Evolutionary conservation across 23 tunicate species (phyloP), one percentile per base, ranked within the genome.

Genomic region (Halocynthia aurantium): DNA sequence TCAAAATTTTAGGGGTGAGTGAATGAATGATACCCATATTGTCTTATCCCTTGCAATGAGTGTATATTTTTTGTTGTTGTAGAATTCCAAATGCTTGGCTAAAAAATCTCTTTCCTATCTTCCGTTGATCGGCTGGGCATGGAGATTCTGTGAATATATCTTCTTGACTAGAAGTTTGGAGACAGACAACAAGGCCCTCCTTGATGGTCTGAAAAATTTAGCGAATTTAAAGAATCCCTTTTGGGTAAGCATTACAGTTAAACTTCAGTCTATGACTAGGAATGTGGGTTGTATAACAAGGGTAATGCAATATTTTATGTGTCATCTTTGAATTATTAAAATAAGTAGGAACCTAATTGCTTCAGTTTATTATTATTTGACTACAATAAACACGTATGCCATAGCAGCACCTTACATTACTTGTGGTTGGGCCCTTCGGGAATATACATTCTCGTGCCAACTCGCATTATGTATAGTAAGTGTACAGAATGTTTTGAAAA

Each of bases 101-200:
- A 88, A 88, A 57, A 73, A 66, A 10, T 51, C 68, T 8, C 61
- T 88, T 6, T 62, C 72, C 49, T 92, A 86, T 54, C 61, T 92
- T 52, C 98, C 98, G 7, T 56, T 86, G 6, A 52, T 92, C 17
- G 98, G 98, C 18, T 92, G 98, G 98, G 76, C 77, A 51, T 92
- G 84, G 57, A 76, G 98, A 83, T 73, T 86, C 57, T 74, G 80
- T 11, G 98, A 92, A 57, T 86, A 77, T 57, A 83, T 92, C 51
- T 85, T 84, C 61, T 58, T 92, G 53, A 80, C 77, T 52, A 60
- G 98, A 69, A 78, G 62, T 12, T 9, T 92, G 6, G 92, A 86
- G 69, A 53, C 78, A 5, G 98, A 92, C 73, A 68, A 19, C 44
- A 55, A 22, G 17, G 78, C 81, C 8, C 69, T 92, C 12, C 58